Evolutionary conservation across 2,888 invertebrate species (phyloP).

Genomic region (Pemphredon lugubris): DNA sequence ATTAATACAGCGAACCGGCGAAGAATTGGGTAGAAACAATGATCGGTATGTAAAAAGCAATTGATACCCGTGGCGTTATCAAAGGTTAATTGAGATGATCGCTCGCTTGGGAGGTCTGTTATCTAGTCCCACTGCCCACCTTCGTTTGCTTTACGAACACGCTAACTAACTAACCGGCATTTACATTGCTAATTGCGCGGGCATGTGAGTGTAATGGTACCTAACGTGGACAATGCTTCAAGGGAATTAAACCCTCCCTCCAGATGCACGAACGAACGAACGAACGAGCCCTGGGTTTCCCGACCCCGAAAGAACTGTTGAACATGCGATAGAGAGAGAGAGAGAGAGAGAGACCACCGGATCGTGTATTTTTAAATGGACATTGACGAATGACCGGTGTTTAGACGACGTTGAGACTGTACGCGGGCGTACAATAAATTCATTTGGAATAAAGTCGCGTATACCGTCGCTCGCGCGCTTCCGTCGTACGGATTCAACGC

Average conservation of each 20-base stretch:
- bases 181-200: conserved; percentile 81
- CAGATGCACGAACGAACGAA: conserved; percentile 37
- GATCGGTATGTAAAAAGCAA: conserved; percentile 63
- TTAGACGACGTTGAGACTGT: not conserved
- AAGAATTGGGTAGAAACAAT: conserved; percentile 44
- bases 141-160: conserved; percentile 75
- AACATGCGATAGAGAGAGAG: conserved; percentile 27
- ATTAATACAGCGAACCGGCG: not conserved
- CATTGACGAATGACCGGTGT: conserved; percentile 20
- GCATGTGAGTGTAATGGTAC: conserved; percentile 77
- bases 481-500: too few species aligned
- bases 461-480: too few species aligned
- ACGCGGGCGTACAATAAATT: not conserved
- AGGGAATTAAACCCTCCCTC: conserved; percentile 73
- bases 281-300: conserved; percentile 41
- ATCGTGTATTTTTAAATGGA: conserved; percentile 33
- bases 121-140: conserved; percentile 72
- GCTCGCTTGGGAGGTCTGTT: conserved; percentile 79
- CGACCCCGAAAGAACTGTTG: conserved; percentile 40
- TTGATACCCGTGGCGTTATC: conserved; percentile 74
- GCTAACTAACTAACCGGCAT: conserved; percentile 80
- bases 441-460: too few species aligned
- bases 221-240: conserved; percentile 77
- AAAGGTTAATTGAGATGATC: conserved; percentile 75
- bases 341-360: too few species aligned